Conservation (phyloP, 2,888 invertebrate species). For the Plagiodera versicolora region DNA sequence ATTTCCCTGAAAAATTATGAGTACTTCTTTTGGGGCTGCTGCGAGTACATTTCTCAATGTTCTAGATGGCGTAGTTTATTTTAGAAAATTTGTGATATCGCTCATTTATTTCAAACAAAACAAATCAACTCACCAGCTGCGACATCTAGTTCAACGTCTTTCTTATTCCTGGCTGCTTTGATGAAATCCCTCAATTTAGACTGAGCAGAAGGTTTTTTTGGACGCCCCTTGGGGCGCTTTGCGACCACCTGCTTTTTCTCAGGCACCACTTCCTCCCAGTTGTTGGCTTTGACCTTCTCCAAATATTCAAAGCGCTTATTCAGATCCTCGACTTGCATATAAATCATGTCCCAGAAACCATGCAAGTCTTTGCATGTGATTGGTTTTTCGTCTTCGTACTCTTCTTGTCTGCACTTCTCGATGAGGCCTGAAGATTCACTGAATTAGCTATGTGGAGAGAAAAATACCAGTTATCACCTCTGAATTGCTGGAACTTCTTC, state of each 20-base stretch:
- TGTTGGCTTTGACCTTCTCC: conserved; percentile 52
- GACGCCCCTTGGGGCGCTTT: not conserved
- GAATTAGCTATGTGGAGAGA: too few relatives aligned
- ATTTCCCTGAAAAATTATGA: too few relatives aligned
- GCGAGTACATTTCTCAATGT: too few relatives aligned
- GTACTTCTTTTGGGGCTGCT: too few relatives aligned
- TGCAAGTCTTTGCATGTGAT: conserved; percentile 73
- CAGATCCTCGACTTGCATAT: conserved; percentile 73
- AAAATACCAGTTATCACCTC: too few relatives aligned
- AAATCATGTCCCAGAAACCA: conserved; percentile 58
- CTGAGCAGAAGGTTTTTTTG: not conserved
- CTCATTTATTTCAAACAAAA: too few relatives aligned
- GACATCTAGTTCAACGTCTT: too few relatives aligned
- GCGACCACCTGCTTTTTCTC: not conserved
- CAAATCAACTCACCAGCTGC: too few relatives aligned
- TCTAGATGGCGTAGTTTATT: too few relatives aligned
- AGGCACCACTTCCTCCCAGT: conserved; percentile 59
- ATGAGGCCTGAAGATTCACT: conserved; percentile 42
- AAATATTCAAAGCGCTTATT: conserved; percentile 63
- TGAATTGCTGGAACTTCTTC: conserved; percentile 73
- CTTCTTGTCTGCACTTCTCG: conserved; percentile 52
- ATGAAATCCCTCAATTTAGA: not conserved
- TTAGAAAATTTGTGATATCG: too few relatives aligned
- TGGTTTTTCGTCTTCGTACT: conserved; percentile 54
- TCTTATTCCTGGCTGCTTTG: not conserved